Base-by-base conservation (phyloP, 2,113 vertebrate genomes). In the Silurus asotus region DNA sequence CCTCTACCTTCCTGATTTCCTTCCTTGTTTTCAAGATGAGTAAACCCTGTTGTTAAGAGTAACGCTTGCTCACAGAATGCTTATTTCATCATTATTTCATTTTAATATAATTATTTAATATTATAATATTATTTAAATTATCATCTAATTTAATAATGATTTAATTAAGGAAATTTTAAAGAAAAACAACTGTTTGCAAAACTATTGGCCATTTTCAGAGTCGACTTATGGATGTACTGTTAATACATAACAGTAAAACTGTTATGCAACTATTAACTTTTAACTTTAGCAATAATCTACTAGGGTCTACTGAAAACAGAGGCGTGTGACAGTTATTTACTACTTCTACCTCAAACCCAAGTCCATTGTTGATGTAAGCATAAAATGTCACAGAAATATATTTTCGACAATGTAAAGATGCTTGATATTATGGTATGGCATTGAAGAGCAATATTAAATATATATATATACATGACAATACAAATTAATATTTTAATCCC, bases 11-110 rank as follows among this genome's bases (percentile, higher is more conserved):
- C 53, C 25, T 58, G 37, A 56, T 37, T 37, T 37, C 28, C 28
- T 37, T 83, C 64, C 72, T 62, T 77, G 78, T 82, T 78, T 84
- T 78, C 23, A 85, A 58, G 55, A 83, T 17, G 84, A 69, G 78
- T n/a, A 55, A 15, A 82, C 28, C 45, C 82, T 45, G 6, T 59
- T 72, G 19, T 19, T 48, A 45, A 11, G 74, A 80, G 77, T 64
- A 37, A n/a, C 37, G 86, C 74, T 8, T 78, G 85, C 82, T 87
- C 67, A 6, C 64, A 83, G 86, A 85, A 81, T 87, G 58, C 20
- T 53, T 64, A 53, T 81, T 48, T 23, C 20, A 13, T 9, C 84
- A 61, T 37, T 37, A 37, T 37, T 37, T 37, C 2, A 37, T 37
- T 37, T 37, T 37, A 37, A 37, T 37, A 2, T 2, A 37, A 37